Conservation (phyloP, 2,888 invertebrate species). For the Alitta virens region DNA sequence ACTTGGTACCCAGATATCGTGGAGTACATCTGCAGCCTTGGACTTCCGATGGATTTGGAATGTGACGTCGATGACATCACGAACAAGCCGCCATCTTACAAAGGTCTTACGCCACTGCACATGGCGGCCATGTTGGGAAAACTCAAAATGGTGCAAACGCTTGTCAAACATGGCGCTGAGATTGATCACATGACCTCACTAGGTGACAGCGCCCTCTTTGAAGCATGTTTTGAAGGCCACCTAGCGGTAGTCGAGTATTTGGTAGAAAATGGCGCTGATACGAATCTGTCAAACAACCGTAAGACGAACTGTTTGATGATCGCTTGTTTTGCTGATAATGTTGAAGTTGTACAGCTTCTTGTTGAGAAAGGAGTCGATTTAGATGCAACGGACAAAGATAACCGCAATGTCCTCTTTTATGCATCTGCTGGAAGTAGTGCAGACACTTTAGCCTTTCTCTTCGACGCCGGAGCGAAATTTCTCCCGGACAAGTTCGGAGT, state of each 20-base stretch:
- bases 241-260: slow-evolving; percentile 21
- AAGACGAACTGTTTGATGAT: slow-evolving; percentile 28
- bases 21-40: slow-evolving; percentile 10
- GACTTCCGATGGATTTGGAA: slow-evolving; percentile 17
- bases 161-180: slow-evolving; percentile 23
- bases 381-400: slow-evolving; percentile 23
- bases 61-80: slow-evolving; percentile 23
- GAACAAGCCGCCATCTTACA: slow-evolving; percentile 20
- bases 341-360: slow-evolving; percentile 25
- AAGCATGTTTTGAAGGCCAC: slow-evolving; percentile 32
- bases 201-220: slow-evolving; percentile 27
- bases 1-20: slow-evolving; percentile 13
- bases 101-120: slow-evolving; percentile 25
- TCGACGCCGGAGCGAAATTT: slow-evolving; percentile 24
- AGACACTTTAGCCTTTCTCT: slow-evolving; percentile 23
- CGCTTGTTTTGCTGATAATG: slow-evolving; percentile 28
- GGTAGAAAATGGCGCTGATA: slow-evolving; percentile 19
- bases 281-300: slow-evolving; percentile 20
- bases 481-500: slow-evolving; percentile 21
- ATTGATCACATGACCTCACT: slow-evolving; percentile 17
- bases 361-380: slow-evolving; percentile 19
- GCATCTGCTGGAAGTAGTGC: slow-evolving; percentile 21
- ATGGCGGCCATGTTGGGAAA: slow-evolving; percentile 29
- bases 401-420: slow-evolving; percentile 31
- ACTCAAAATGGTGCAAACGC: slow-evolving; percentile 24